Conservation (phyloP, 2,888 invertebrate species). For the Drosophila emarginata region DNA sequence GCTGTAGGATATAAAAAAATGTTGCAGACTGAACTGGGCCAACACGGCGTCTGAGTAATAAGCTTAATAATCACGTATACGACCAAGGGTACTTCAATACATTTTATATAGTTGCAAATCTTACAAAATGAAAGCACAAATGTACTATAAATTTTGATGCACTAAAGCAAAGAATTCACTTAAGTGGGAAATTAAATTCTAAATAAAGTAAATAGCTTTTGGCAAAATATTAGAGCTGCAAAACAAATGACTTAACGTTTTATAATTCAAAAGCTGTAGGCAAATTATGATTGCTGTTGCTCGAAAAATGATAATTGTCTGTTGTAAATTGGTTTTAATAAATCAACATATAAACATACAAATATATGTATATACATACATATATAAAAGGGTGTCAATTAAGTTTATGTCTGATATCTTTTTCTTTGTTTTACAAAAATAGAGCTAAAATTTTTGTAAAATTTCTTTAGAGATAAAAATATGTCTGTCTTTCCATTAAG, state of each 20-base stretch:
- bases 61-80: slow-evolving; percentile 40
- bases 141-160: neutral
- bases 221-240: neutral
- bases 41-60: slow-evolving; percentile 26
- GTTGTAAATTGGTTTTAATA: too few species aligned
- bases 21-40: slow-evolving; percentile 11
- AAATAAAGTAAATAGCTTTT: slow-evolving; percentile 3
- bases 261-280: too few species aligned
- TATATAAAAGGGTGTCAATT: too few species aligned
- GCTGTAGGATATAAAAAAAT: neutral
- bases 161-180: neutral
- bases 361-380: too few species aligned
- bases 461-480: too few species aligned
- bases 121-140: neutral
- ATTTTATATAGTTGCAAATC: neutral
- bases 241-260: neutral
- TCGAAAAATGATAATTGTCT: too few species aligned
- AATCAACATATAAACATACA: too few species aligned
- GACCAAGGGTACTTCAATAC: slow-evolving; percentile 15
- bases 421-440: too few species aligned
- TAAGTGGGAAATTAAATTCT: neutral
- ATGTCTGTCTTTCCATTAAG: too few species aligned
- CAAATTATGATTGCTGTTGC: too few species aligned
- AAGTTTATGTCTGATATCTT: too few species aligned
- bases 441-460: too few species aligned